Evolutionary conservation across 2,888 invertebrate species (phyloP).

Genomic region (Agrotis exclamationis): DNA sequence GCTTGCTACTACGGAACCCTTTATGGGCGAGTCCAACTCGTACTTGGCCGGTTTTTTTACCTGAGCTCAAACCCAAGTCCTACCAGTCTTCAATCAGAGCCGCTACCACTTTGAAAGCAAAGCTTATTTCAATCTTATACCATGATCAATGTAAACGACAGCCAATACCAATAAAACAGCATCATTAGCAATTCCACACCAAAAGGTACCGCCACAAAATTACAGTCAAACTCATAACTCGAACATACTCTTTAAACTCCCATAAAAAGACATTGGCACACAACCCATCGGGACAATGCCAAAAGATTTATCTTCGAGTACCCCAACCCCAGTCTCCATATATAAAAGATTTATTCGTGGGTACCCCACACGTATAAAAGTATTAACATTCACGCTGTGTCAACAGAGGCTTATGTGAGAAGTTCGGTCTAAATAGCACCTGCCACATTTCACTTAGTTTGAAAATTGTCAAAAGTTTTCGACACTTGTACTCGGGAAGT

Average conservation of each 20-base stretch:
- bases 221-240: constrained; percentile 12
- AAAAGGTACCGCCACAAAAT: constrained; percentile 3
- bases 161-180: neutral
- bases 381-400: constrained; percentile 71
- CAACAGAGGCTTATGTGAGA: constrained; percentile 65
- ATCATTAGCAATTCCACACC: constrained; percentile 8
- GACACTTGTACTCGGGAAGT: constrained; percentile 64
- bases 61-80: too few species aligned
- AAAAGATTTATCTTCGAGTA: constrained; percentile 62
- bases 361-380: constrained; percentile 42
- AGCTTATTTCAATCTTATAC: neutral
- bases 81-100: too few species aligned
- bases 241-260: constrained; percentile 36
- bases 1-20: too few species aligned
- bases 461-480: constrained; percentile 70
- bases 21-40: too few species aligned
- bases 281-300: constrained; percentile 44
- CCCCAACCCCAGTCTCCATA: constrained; percentile 5
- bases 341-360: constrained; percentile 41
- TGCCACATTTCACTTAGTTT: constrained; percentile 72
- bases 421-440: constrained; percentile 71
- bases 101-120: neutral
- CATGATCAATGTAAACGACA: neutral
- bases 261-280: constrained; percentile 48
- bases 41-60: too few species aligned